Base-by-base conservation (phyloP, 2,888 invertebrate genomes). In the Tipula confusa region DNA sequence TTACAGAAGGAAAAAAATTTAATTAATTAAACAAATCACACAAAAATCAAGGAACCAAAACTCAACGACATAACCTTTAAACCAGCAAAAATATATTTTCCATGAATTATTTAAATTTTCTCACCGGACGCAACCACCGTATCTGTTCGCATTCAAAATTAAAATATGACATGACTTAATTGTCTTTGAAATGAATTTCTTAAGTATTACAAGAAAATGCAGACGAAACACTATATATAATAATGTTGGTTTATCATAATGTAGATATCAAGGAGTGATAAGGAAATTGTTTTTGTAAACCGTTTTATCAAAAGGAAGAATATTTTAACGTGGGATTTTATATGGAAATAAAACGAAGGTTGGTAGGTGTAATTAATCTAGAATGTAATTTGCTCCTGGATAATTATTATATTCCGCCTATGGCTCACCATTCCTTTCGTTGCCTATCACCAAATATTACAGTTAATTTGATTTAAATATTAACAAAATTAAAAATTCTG, bases 21-120 rank as follows among this genome's bases (percentile, higher is more conserved):
- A 64, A 64, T 64, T 64, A 64, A 64, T 64, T 64, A 64, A 64
- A 64, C 64, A 64, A 64, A 64, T 64, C 64, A 64, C 64, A 64
- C 9, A 64, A 64, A 64, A 64, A 64, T 64, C 64, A 64, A 64
- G 64, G 64, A 24, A 24, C 64, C 64, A 64, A 64, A 64, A 64
- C 24, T 24, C 64, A 1, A 64, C 64, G 24, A 24, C 18, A 64
- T 64, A 64, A 64, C 64, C 24, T 64, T 64, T 64, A 64, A 24
- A 18, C 64, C 64, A 64, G 64, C 18, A 15, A 43, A 43, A n/a
- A 4, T n/a, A 43, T 24, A 24, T 7, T 24, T 64, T 64, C 9
- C 64, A 64, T 64, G 64, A 64, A 64, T 64, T 64, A 64, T 64
- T 64, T 24, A 64, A 64, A 64, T 64, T 64, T 64, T 64, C 64